These are phyloP conservation scores for Phenganax marumi DNA, from an alignment of 92 coral and sea anemone species.

Conservation along the genomic window DNA sequence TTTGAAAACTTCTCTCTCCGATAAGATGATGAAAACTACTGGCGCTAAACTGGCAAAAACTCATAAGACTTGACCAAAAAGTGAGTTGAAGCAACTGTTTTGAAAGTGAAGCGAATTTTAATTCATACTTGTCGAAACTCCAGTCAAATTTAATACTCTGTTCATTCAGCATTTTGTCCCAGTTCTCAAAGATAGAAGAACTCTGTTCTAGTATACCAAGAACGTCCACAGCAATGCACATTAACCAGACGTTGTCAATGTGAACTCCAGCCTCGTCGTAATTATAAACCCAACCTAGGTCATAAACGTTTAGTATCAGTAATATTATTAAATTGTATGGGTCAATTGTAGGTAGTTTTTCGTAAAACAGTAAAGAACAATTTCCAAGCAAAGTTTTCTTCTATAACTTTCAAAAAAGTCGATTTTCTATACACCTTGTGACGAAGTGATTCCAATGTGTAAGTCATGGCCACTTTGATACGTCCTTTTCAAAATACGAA, in stretches of 20 bases:
- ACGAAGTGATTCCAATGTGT: slow-evolving; percentile 69
- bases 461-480: slow-evolving; percentile 74
- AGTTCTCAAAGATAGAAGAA: slow-evolving; percentile 11
- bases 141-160: slow-evolving; percentile 53
- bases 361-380: background rate
- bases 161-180: slow-evolving; percentile 62
- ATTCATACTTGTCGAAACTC: slow-evolving; percentile 56
- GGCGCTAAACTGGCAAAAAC: background rate
- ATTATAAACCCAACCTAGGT: slow-evolving; percentile 63
- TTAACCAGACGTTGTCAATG: slow-evolving; percentile 65
- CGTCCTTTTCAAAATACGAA: slow-evolving; percentile 45
- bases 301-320: background rate
- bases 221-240: slow-evolving; percentile 56
- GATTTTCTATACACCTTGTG: slow-evolving; percentile 39
- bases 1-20: background rate
- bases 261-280: slow-evolving; percentile 71
- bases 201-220: background rate
- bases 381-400: no score
- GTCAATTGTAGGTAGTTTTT: background rate
- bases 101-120: background rate
- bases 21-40: background rate
- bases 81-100: background rate
- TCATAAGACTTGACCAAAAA: background rate
- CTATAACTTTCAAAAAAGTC: no score
- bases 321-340: no score